A percentile compares a stretch with the other conserved stretches of the same genome.
phyloP scores from a whole-genome alignment of 2,888 invertebrate genomes.

The Tenthredo scrophulariae region DNA sequence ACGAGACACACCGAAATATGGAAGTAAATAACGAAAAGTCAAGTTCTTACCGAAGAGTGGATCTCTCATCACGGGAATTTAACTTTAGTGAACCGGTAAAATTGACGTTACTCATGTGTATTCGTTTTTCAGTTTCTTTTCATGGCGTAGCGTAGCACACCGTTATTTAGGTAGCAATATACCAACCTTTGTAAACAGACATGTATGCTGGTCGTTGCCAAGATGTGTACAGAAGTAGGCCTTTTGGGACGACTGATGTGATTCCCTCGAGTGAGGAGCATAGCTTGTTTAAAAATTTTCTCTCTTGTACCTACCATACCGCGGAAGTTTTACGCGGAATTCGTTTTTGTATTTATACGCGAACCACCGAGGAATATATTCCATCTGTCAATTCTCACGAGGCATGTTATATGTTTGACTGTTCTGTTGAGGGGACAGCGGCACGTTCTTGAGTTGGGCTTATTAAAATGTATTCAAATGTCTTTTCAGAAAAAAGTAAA shows the following conservation, averaged over 20 bases:
- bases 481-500: neutral
- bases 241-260: neutral
- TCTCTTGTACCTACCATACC: neutral
- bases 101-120: slow-evolving; percentile 6
- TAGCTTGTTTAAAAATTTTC: neutral
- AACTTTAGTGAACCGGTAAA: neutral
- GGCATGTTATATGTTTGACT: neutral
- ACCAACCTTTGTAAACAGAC: slow-evolving; percentile 1
- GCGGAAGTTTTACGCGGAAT: neutral
- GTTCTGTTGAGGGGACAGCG: slow-evolving; percentile 17
- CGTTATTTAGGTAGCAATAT: neutral
- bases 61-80: neutral
- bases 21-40: neutral
- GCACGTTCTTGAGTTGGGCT: neutral
- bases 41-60: neutral
- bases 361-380: slow-evolving; percentile 19
- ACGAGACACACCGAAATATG: neutral
- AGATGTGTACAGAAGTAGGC: neutral
- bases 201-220: slow-evolving; percentile 1
- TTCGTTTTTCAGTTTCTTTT: neutral
- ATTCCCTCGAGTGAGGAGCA: neutral
- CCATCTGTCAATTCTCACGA: slow-evolving; percentile 14
- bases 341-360: neutral
- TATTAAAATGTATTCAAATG: slow-evolving; percentile 28
- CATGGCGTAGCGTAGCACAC: neutral